phyloP scores from a whole-genome alignment of 2,888 invertebrate species.

The Drosophila setosimentum region DNA sequence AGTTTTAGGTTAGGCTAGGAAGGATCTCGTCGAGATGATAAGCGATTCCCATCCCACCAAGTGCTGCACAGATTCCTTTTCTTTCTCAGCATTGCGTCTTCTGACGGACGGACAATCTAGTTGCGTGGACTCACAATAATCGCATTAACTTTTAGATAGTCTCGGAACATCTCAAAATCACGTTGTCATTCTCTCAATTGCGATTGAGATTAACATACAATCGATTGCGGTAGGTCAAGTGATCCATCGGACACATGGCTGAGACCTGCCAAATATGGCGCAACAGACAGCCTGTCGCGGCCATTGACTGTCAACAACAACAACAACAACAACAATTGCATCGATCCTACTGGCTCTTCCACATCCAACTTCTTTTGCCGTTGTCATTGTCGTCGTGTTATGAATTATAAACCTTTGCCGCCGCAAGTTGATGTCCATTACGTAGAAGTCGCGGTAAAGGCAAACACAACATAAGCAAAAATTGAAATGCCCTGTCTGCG shows the following conservation, averaged over 20 bases:
- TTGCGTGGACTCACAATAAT: background rate
- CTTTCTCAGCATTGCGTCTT: background rate
- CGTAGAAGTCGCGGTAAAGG: slow-evolving; percentile 24
- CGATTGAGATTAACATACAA: slow-evolving; percentile 48
- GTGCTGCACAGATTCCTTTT: background rate
- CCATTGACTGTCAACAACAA: slow-evolving; percentile 38
- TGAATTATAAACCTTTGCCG: slow-evolving; percentile 53
- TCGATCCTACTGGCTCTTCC: slow-evolving; percentile 16
- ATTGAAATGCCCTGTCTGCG: slow-evolving; percentile 17
- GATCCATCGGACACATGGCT: slow-evolving; percentile 41
- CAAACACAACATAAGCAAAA: slow-evolving; percentile 19
- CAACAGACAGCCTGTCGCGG: slow-evolving; percentile 46
- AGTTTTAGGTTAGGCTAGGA: no score
- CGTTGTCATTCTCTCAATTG: background rate
- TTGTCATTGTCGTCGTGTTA: slow-evolving; percentile 43
- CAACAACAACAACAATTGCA: slow-evolving; percentile 4
- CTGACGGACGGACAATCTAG: background rate
- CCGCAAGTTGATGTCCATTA: slow-evolving; percentile 45
- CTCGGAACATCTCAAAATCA: background rate
- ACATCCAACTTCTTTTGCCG: slow-evolving; percentile 24
- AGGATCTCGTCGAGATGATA: background rate
- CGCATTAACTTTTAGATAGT: background rate
- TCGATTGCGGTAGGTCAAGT: slow-evolving; percentile 55
- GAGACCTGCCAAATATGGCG: slow-evolving; percentile 47
- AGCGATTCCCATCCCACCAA: background rate